Evolutionary conservation across 2,888 invertebrate species (phyloP).

Genomic region (Pristionchus japonicus): DNA sequence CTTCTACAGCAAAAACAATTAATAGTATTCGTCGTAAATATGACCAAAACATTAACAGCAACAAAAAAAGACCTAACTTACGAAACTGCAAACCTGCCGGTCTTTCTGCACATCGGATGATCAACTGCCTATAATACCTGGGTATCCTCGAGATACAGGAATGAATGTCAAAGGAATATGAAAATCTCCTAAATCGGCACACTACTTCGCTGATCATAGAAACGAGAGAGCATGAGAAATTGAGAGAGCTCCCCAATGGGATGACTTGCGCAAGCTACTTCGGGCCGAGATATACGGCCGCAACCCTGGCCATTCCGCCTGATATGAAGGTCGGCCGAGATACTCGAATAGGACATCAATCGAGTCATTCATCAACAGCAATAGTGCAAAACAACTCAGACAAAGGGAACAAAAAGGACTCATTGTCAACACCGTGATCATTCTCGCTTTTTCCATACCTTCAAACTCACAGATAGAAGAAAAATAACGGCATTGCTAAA

Average conservation of each 20-base stretch:
- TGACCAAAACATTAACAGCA: not conserved
- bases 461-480: not conserved
- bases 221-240: not conserved
- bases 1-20: not conserved
- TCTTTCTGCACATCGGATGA: not conserved
- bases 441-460: not conserved
- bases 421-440: not conserved
- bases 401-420: not conserved
- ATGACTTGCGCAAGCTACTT: conserved; percentile 24
- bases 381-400: not conserved
- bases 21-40: not conserved
- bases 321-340: conserved; percentile 13
- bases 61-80: no score
- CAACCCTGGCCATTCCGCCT: conserved; percentile 2
- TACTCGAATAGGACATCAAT: not conserved
- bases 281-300: conserved; percentile 15
- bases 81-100: not conserved
- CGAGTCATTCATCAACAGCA: not conserved
- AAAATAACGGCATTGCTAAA: no score
- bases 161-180: not conserved
- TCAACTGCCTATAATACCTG: not conserved
- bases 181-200: not conserved
- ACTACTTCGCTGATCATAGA: not conserved
- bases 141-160: not conserved
- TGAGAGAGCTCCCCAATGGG: not conserved